A percentile compares a stretch with the other conserved stretches of the same genome.
phyloP scores from a whole-genome alignment of 2,888 invertebrate genomes.

The Quadriops clusia region DNA sequence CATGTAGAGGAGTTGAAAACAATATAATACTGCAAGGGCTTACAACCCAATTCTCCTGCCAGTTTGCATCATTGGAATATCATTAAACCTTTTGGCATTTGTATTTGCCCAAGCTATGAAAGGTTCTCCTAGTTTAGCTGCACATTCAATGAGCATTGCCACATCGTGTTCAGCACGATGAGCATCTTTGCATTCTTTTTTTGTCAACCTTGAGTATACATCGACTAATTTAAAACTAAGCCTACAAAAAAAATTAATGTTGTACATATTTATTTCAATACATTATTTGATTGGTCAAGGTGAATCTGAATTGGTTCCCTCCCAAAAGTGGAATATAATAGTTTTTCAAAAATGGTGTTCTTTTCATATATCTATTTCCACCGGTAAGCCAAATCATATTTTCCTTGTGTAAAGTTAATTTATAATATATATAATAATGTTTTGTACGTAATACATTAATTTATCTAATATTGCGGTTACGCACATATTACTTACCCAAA shows the following conservation, averaged over 20 bases:
- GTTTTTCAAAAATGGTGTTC: no score
- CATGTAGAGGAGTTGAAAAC: no score
- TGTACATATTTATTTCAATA: not conserved
- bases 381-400: no score
- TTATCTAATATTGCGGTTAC: not conserved
- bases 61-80: slow-evolving; percentile 23
- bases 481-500: slow-evolving; percentile 12
- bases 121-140: slow-evolving; percentile 41
- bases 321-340: no score
- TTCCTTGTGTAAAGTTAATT: not conserved
- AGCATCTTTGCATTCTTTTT: slow-evolving; percentile 35
- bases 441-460: not conserved
- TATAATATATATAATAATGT: not conserved
- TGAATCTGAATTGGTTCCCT: no score
- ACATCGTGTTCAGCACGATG: slow-evolving; percentile 64
- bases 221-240: slow-evolving; percentile 41
- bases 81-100: slow-evolving; percentile 31
- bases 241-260: slow-evolving; percentile 16
- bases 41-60: slow-evolving; percentile 17
- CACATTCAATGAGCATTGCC: slow-evolving; percentile 48
- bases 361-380: no score
- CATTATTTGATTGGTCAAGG: not conserved
- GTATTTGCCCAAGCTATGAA: slow-evolving; percentile 46
- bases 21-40: no score
- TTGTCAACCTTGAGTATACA: slow-evolving; percentile 44